Percentiles rank a stretch among this genome's conserved stretches.
Conservation (phyloP, 2,888 invertebrate species). For the Drosophila subquinaria region DNA sequence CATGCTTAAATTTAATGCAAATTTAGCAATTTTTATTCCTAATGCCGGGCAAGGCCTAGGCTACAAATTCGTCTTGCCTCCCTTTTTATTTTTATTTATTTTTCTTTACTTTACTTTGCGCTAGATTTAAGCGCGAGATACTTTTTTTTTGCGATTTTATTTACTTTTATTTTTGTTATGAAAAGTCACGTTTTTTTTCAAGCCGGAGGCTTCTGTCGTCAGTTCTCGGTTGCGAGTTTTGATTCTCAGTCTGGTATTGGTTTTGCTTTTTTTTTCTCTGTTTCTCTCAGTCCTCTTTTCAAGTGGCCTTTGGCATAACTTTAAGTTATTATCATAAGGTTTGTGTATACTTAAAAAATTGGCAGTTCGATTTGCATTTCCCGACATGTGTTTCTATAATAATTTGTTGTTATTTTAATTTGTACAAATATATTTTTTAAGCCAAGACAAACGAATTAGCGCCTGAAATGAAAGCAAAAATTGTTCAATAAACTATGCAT, state of each 20-base stretch:
- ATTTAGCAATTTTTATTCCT: constrained; percentile 68
- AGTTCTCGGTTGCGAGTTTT: constrained; percentile 5
- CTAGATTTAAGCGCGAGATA: constrained; percentile 51
- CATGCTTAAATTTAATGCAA: constrained; percentile 64
- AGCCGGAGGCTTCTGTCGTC: constrained; percentile 33
- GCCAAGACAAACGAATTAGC: constrained; percentile 40
- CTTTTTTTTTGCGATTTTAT: constrained; percentile 9
- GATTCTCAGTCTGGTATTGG: constrained; percentile 10
- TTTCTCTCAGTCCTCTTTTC: constrained; percentile 2
- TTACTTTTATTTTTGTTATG: constrained; percentile 42
- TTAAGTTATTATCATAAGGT: constrained; percentile 56
- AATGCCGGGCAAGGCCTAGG: constrained; percentile 50
- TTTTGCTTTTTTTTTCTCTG: constrained; percentile 6
- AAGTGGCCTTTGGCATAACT: constrained; percentile 26
- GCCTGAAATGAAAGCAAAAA: constrained; percentile 35
- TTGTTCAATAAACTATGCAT: constrained; percentile 22
- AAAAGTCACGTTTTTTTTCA: constrained; percentile 72
- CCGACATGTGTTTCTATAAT: neutral
- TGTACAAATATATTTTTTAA: constrained; percentile 25
- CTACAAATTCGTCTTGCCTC: constrained; percentile 33
- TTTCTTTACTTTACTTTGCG: constrained; percentile 23
- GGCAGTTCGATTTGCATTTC: constrained; percentile 21
- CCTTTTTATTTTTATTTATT: constrained; percentile 11
- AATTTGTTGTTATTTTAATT: constrained; percentile 40
- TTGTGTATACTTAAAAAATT: constrained; percentile 30